A percentile compares a stretch with the other conserved stretches of the same genome.
phyloP scores from a whole-genome alignment of 2,888 invertebrate genomes.

The Tipula helvola region DNA sequence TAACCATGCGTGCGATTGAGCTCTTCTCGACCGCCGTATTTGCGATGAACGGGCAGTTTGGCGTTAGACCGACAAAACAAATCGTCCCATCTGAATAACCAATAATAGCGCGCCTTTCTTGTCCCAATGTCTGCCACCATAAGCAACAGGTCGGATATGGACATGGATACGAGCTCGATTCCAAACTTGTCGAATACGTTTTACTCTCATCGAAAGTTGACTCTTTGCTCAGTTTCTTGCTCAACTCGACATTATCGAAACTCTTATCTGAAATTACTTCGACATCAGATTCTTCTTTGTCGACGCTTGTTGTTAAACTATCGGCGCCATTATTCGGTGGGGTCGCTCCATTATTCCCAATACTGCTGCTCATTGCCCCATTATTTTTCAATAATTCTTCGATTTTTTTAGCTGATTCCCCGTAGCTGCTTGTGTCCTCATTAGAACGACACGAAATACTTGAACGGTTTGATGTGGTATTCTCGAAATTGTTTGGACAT shows the following conservation, averaged over 20 bases:
- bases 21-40: slow-evolving; percentile 32
- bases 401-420: slow-evolving; percentile 12
- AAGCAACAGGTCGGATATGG: slow-evolving; percentile 47
- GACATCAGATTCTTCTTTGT: background rate
- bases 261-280: slow-evolving; percentile 1
- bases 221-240: background rate
- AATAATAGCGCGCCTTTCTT: slow-evolving; percentile 54
- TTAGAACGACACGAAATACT: background rate
- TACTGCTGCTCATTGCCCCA: background rate
- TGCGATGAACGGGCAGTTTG: slow-evolving; percentile 36
- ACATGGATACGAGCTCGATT: slow-evolving; percentile 32
- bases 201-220: slow-evolving; percentile 16
- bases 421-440: background rate
- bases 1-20: slow-evolving; percentile 34
- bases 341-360: background rate
- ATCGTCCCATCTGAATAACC: slow-evolving; percentile 53
- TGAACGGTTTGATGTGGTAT: background rate
- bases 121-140: slow-evolving; percentile 68
- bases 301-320: background rate
- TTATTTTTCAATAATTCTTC: slow-evolving; percentile 11
- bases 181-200: slow-evolving; percentile 20
- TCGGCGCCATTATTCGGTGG: background rate
- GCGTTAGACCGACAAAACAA: slow-evolving; percentile 34
- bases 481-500: slow-evolving; percentile 28
- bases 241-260: background rate